Base-by-base conservation (phyloP, 2,797 vertebrate genomes). In the Heliangelus exortis region DNA sequence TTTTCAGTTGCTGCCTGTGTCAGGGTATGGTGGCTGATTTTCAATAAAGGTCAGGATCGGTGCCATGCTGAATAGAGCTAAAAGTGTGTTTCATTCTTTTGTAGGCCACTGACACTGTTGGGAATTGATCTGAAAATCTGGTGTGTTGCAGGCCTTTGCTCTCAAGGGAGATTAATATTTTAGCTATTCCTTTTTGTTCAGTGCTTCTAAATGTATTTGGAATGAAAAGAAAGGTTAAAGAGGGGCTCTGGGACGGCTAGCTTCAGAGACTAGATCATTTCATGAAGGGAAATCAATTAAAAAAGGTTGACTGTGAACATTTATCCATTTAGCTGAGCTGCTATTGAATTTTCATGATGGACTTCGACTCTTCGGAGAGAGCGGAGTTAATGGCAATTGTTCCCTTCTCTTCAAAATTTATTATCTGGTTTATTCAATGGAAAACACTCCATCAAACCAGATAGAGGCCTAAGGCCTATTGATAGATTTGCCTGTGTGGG, bases 311-410 rank as follows among this genome's bases (percentile, higher is more conserved):
- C 98, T 98, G 98, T 98, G 99, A 99, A 98, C 99, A 99, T 99
- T 99, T 99, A 98, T 99, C 99, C 99, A 98, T 99, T 99, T 99
- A 99, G 98, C 98, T 99, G 98, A 98, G 98, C 98, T 98, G 97
- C 99, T 99, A 99, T 99, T 99, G 99, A 99, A 99, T 99, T 99
- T 99, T 98, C 98, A 99, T 99, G 99, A 99, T 99, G 98, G 98
- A 98, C 98, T 99, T 98, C 98, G 98, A 98, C 98, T 99, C 98
- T 99, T 98, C 97, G 97, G 98, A 98, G 98, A 98, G 98, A 98
- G 98, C 98, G 98, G 98, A 99, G 98, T 99, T 99, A 99, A 99
- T 99, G 98, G 98, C 98, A 98, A 99, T 99, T 99, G 99, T 99
- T 99, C 98, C 98, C 98, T 98, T 97, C 98, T 98, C 98, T 98